These are phyloP conservation scores for Rhabdomys pumilio DNA, from an alignment of 2,797 vertebrate genomes.

Conservation along the genomic window DNA sequence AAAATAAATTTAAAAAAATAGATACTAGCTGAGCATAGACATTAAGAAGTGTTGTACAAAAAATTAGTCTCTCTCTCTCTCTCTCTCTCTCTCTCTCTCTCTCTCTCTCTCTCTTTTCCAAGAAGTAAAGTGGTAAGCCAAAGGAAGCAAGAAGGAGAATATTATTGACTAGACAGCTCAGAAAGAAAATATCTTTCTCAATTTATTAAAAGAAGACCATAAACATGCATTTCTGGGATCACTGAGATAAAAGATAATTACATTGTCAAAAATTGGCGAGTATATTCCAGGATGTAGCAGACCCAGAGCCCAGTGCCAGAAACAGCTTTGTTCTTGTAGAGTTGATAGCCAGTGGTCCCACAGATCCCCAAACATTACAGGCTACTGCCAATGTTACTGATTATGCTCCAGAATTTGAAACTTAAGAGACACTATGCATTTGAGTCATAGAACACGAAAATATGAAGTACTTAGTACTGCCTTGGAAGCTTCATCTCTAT, in stretches of 20 bases:
- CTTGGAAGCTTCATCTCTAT: not conserved
- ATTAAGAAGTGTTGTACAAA: not conserved
- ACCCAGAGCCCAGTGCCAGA: not conserved
- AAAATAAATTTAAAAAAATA: too few relatives aligned
- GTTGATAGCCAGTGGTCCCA: not conserved
- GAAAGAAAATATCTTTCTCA: not conserved
- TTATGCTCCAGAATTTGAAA: not conserved
- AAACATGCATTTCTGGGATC: not conserved
- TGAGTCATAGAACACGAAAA: not conserved
- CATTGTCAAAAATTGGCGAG: not conserved
- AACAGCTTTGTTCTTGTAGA: not conserved
- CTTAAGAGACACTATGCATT: not conserved
- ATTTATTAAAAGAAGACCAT: not conserved
- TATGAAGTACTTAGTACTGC: not conserved
- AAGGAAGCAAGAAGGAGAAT: not conserved
- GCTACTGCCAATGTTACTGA: not conserved
- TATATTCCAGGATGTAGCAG: not conserved
- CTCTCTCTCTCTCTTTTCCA: not conserved
- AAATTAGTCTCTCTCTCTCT: too few relatives aligned
- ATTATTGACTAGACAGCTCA: not conserved
- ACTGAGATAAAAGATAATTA: not conserved
- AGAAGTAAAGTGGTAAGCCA: not conserved
- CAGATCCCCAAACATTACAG: not conserved
- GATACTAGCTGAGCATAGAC: not conserved
- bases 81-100: too few relatives aligned